Evolutionary conservation across 2,113 vertebrate species (phyloP), one percentile per base, ranked within the genome.

Genomic region (Notarius quadriscutis): DNA sequence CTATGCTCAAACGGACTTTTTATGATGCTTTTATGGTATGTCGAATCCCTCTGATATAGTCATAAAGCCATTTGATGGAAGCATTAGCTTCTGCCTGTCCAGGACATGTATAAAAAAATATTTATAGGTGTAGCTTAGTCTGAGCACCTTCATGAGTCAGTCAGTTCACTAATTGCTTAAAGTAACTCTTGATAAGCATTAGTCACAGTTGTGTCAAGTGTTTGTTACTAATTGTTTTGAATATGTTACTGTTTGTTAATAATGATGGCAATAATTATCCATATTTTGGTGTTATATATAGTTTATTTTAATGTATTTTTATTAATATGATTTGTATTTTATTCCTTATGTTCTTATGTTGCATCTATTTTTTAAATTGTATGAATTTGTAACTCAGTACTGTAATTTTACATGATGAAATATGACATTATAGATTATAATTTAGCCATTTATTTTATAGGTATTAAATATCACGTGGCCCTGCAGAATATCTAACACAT

Each of bases 61-160:
- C 92, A 91, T 93, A 94, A 93, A 95, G 90, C 86, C 78, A 88
- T 90, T 90, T 89, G 91, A 91, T 92, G 93, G 93, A 94, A 94
- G 94, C 94, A 95, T 95, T 95, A 96, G 93, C 91, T 91, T 91
- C 88, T 86, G 93, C 92, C 92, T 91, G 92, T 95, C 94, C 94
- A 89, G 93, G 92, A 94, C 95, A 94, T 87, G 93, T 94, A 95
- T 95, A 94, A 95, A 95, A 95, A 88, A 87, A 88, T 92, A 95
- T 96, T 96, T 96, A 95, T 91, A 94, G 93, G 93, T 90, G 92
- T 93, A 94, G 93, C 94, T 94, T 92, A 92, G 90, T 85, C 93
- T 87, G 55, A 91, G 89, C 93, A 92, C 94, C 93, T 94, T 94
- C 92, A 89, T 90, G 92, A 94, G 93, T 92, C 93, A 88, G 91